Percentiles rank a stretch among this genome's conserved stretches.
phyloP scores from a whole-genome alignment of 2,797 vertebrate species.

The Cynodonichthys magdalenae region DNA sequence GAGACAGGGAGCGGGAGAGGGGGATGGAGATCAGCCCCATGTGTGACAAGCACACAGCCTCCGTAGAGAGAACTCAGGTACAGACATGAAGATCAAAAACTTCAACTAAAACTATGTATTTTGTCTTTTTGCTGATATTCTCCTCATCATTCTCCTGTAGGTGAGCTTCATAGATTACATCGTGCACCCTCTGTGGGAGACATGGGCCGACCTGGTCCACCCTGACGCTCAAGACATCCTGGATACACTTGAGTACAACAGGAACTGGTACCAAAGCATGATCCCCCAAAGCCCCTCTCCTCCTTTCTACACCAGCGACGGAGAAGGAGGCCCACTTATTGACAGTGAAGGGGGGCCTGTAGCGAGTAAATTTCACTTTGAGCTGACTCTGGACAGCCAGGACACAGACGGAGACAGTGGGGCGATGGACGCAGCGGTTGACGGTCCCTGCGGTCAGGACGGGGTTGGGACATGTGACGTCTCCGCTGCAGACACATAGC shows the following conservation, averaged over 20 bases:
- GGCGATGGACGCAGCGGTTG: constrained; percentile 73
- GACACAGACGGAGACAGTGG: constrained; percentile 75
- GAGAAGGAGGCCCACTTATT: constrained; percentile 77
- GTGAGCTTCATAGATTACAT: constrained; percentile 99
- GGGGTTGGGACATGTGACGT: constrained; percentile 75
- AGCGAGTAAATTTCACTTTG: constrained; percentile 94
- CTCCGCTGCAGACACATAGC: constrained; percentile 87
- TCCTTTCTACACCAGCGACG: constrained; percentile 86
- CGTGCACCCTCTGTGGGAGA: constrained; percentile 97
- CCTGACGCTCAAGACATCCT: constrained; percentile 98
- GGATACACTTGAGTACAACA: constrained; percentile 96
- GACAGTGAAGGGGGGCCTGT: constrained; percentile 81
- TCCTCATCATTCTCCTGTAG: constrained; percentile 63
- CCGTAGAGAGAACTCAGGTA: constrained; percentile 98
- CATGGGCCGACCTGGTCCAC: constrained; percentile 97
- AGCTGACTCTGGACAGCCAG: constrained; percentile 87
- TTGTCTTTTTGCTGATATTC: constrained; percentile 16
- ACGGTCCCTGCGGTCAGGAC: constrained; percentile 47
- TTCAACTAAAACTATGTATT: background rate
- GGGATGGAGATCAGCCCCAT: constrained; percentile 99
- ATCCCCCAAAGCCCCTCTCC: constrained; percentile 98
- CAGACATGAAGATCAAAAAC: background rate
- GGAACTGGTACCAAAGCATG: constrained; percentile 99
- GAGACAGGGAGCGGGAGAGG: constrained; percentile 93
- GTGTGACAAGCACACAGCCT: constrained; percentile 98